Conservation (phyloP, 2,797 vertebrate genomes). For the Antennarius maculatus region DNA sequence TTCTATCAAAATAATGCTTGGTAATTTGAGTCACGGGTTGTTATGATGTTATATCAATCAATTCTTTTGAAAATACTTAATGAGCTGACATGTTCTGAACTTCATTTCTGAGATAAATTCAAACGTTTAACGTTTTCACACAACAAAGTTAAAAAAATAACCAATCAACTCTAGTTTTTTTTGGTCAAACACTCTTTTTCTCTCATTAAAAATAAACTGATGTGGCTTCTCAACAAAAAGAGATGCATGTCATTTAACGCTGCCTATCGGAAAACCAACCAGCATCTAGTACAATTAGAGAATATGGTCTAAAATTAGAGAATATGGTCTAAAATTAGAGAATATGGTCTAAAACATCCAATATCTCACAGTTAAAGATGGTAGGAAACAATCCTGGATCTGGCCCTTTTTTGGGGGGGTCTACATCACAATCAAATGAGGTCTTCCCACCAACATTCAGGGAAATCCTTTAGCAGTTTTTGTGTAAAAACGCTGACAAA, state of each 20-base stretch:
- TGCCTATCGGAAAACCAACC: too few species aligned
- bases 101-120: neutral
- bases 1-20: neutral
- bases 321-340: too few species aligned
- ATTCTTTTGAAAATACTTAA: neutral
- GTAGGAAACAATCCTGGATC: too few species aligned
- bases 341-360: too few species aligned
- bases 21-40: neutral
- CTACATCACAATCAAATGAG: too few species aligned
- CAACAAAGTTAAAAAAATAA: neutral
- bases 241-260: neutral
- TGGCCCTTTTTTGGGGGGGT: too few species aligned
- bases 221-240: neutral
- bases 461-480: too few species aligned
- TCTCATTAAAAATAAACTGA: neutral
- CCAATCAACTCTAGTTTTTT: neutral
- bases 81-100: neutral
- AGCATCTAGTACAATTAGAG: too few species aligned
- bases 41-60: neutral
- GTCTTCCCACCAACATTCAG: too few species aligned
- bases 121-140: slow-evolving; percentile 12
- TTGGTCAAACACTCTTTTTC: neutral
- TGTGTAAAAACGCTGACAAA: too few species aligned
- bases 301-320: too few species aligned
- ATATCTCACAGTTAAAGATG: too few species aligned